Evolutionary conservation across 2,888 invertebrate genomes (phyloP), one percentile per base, ranked within the genome.

Genomic region (Drosophila testacea): DNA sequence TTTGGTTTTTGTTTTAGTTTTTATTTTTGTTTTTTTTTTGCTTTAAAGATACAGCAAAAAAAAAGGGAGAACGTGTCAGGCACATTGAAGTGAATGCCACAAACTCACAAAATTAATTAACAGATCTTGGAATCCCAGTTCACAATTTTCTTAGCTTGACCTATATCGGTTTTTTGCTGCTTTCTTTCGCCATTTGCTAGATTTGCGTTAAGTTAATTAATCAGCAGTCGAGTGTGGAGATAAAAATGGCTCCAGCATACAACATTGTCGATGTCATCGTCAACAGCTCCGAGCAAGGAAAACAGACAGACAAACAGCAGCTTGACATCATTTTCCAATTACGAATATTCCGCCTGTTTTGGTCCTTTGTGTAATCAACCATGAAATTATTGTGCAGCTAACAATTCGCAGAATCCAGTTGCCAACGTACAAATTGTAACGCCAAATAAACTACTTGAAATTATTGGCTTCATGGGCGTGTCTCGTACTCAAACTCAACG

Each of bases 141-240:
- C 30, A 30, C 36, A 48, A 16, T 6, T 39, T 62, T 67, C 67
- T 68, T 59, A 56, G 60, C 61, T 71, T 84, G 79, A 87, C 82
- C 84, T 59, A 71, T 71, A 79, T 79, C 71, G 46, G 67, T 38
- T 62, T 57, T 51, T 73, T 57, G 57, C 42, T 39, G 47, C 63
- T 51, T 54, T 34, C 52, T 44, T 55, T 47, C 13, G 59, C 64
- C 27, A 13, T 44, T 67, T 63, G 66, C 77, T 82, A 79, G 85
- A 87, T 87, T 85, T 82, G 88, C 74, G 75, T 69, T 77, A 62
- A 79, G 75, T 88, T 85, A 84, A 83, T 84, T 83, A 83, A 83
- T 84, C 88, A 88, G 85, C 88, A 79, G 79, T 77, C 79, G 77
- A 84, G 83, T 82, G 79, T 75, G 68, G 56, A 73, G 56, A 22